Conservation (phyloP, 1,140 invertebrate species). For the Vollenhovia emeryi region DNA sequence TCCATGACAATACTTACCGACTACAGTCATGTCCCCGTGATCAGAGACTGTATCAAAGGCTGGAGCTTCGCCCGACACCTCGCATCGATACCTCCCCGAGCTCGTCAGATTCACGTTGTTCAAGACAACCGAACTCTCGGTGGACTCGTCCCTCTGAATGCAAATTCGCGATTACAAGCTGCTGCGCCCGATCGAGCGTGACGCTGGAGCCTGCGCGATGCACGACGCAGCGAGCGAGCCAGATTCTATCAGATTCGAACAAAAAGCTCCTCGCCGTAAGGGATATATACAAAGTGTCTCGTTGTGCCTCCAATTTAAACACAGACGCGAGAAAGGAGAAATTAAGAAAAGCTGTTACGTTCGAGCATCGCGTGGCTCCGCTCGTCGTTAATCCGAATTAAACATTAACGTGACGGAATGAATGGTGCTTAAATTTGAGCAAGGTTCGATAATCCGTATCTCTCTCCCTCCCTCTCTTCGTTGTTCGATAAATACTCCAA, state of each 20-base stretch:
- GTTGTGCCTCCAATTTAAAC: slow-evolving; percentile 10
- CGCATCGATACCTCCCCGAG: slow-evolving; percentile 92
- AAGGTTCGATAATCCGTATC: neutral
- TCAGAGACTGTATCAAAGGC: slow-evolving; percentile 92
- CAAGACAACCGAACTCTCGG: slow-evolving; percentile 90
- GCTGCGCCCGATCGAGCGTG: slow-evolving; percentile 51
- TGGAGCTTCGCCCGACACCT: slow-evolving; percentile 94
- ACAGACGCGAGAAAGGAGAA: neutral
- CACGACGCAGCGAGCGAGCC: slow-evolving; percentile 14
- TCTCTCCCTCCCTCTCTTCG: neutral
- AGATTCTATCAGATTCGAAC: slow-evolving; percentile 51
- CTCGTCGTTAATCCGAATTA: neutral
- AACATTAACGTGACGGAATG: neutral
- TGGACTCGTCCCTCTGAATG: slow-evolving; percentile 90
- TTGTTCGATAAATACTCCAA: neutral
- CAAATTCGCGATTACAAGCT: slow-evolving; percentile 56
- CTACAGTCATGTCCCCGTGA: slow-evolving; percentile 91
- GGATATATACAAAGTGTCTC: slow-evolving; percentile 14
- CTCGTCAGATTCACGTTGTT: slow-evolving; percentile 91
- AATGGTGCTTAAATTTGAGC: neutral
- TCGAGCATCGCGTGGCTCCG: slow-evolving; percentile 9
- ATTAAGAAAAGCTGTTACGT: neutral
- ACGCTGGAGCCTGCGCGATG: slow-evolving; percentile 41
- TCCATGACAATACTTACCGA: slow-evolving; percentile 87
- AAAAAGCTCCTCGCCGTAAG: slow-evolving; percentile 34